Conservation (phyloP, 2,113 vertebrate species). For the Triplophysa siluroides region DNA sequence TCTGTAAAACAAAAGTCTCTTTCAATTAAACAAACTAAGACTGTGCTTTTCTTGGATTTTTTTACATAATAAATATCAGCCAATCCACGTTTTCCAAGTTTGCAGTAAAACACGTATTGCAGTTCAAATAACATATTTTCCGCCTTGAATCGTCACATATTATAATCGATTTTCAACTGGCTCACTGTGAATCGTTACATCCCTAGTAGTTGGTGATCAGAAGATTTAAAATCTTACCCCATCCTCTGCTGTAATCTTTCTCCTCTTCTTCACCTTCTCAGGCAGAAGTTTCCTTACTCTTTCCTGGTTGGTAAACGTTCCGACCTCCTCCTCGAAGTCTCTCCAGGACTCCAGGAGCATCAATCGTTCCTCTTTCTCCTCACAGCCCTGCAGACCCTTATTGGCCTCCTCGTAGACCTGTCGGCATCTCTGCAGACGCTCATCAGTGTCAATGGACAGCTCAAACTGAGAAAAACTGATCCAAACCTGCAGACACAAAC, state of each 20-base stretch:
- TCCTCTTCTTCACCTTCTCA: constrained; percentile 98
- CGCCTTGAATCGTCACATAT: no score
- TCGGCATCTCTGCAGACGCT: constrained; percentile 80
- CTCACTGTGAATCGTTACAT: no score
- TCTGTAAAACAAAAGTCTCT: background rate
- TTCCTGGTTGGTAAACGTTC: constrained; percentile 74
- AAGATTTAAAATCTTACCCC: constrained; percentile 82
- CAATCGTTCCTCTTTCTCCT: constrained; percentile 96
- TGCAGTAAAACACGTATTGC: no score
- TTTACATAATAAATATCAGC: no score
- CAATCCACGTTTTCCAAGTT: no score
- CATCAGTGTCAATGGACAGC: constrained; percentile 79
- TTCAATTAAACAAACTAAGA: no score
- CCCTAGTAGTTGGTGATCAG: background rate
- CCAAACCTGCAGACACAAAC: constrained; percentile 83
- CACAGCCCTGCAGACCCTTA: constrained; percentile 87
- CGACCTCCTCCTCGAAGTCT: constrained; percentile 87
- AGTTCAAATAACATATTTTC: no score
- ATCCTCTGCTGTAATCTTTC: constrained; percentile 93
- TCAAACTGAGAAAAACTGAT: constrained; percentile 96
- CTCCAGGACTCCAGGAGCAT: constrained; percentile 96
- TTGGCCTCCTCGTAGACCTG: constrained; percentile 95
- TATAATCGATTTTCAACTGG: no score
- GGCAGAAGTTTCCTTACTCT: constrained; percentile 91
- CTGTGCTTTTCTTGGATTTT: no score